Evolutionary conservation across 2,888 invertebrate species (phyloP).

Genomic region (Ariolimax columbianus): DNA sequence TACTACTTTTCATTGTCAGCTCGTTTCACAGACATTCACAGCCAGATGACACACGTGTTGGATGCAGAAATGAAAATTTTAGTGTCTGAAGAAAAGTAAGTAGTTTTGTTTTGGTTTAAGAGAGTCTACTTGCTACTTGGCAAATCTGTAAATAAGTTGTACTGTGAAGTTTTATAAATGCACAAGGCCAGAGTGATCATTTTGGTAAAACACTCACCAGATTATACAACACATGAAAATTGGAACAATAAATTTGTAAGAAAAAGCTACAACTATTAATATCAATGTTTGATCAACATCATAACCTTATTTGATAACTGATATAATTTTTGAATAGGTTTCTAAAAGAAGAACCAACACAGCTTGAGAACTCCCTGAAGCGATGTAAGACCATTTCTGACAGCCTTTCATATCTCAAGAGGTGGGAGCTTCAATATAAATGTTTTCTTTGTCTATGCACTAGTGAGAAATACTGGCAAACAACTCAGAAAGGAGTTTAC

Average conservation of each 20-base stretch:
- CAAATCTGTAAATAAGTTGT: no score
- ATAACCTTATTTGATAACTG: not conserved
- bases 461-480: no score
- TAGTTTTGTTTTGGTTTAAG: not conserved
- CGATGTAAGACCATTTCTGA: slow-evolving; percentile 98
- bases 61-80: slow-evolving; percentile 95
- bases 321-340: slow-evolving; percentile 76
- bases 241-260: no score
- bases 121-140: no score
- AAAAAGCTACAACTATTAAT: no score
- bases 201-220: no score
- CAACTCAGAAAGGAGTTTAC: no score
- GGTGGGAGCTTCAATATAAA: slow-evolving; percentile 71
- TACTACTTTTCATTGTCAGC: slow-evolving; percentile 70
- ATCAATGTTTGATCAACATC: not conserved
- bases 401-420: slow-evolving; percentile 89
- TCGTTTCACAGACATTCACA: slow-evolving; percentile 93
- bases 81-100: slow-evolving; percentile 90
- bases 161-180: no score
- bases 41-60: slow-evolving; percentile 91
- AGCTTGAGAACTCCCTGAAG: slow-evolving; percentile 91
- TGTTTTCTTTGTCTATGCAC: no score
- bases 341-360: slow-evolving; percentile 95
- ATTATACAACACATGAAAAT: no score
- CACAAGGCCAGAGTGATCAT: no score